Conservation (phyloP, 2,113 vertebrate species). For the Glaucomys volans region DNA sequence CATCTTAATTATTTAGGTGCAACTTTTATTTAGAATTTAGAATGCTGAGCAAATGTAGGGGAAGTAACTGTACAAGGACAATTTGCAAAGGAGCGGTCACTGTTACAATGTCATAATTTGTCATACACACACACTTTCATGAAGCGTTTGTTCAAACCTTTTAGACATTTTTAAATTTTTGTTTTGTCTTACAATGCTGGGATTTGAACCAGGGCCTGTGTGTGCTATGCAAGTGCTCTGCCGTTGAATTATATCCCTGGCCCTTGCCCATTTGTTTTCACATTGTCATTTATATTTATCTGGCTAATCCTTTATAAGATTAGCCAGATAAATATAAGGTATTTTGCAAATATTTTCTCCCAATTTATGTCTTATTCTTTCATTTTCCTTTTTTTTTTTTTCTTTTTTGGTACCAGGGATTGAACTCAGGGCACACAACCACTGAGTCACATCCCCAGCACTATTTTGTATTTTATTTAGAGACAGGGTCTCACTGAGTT, state of each 20-base stretch:
- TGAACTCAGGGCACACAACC: too few species aligned
- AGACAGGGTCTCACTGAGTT: too few species aligned
- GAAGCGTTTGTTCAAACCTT: neutral
- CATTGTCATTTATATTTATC: neutral
- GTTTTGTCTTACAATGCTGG: neutral
- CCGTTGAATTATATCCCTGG: neutral
- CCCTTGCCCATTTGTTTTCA: neutral
- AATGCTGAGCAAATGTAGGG: neutral
- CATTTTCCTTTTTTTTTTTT: neutral
- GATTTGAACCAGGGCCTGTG: neutral
- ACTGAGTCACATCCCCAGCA: too few species aligned
- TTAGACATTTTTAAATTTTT: neutral
- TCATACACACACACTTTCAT: neutral
- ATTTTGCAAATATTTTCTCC: conserved; percentile 43
- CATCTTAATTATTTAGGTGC: neutral
- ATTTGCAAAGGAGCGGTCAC: neutral
- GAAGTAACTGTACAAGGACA: neutral
- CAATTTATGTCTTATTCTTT: neutral
- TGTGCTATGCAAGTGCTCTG: neutral
- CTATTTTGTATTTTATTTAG: too few species aligned
- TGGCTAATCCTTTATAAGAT: neutral
- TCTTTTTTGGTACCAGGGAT: too few species aligned
- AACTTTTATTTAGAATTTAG: neutral
- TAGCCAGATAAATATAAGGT: too few species aligned
- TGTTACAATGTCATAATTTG: neutral